Evolutionary conservation across 2,797 vertebrate genomes (phyloP).

Genomic region (Sebastes matsubarae): DNA sequence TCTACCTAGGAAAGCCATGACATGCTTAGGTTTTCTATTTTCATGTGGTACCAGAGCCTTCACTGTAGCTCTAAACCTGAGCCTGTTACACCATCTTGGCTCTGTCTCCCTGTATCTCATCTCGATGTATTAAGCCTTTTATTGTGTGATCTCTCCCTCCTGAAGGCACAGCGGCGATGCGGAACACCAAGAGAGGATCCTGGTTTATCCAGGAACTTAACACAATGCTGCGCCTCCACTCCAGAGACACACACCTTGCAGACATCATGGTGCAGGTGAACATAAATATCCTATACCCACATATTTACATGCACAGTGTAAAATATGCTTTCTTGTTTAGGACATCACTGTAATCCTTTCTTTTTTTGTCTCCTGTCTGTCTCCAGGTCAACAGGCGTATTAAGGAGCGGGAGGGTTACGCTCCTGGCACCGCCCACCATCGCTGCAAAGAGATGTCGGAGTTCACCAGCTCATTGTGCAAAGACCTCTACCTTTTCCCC

Average conservation of each 20-base stretch:
- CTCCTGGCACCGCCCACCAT: slow-evolving; percentile 93
- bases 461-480: slow-evolving; percentile 95
- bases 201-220: slow-evolving; percentile 96
- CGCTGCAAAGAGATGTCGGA: slow-evolving; percentile 99
- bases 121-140: slow-evolving; percentile 20
- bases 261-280: slow-evolving; percentile 95
- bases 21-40: too few species aligned
- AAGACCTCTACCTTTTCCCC: slow-evolving; percentile 93
- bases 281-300: not conserved
- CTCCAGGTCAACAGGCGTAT: slow-evolving; percentile 91
- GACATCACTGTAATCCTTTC: not conserved
- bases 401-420: slow-evolving; percentile 93
- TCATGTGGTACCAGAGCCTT: too few species aligned
- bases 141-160: slow-evolving; percentile 15
- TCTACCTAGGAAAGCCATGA: too few species aligned
- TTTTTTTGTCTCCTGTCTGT: not conserved
- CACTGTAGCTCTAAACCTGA: too few species aligned
- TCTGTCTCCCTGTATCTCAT: not conserved
- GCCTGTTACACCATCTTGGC: not conserved
- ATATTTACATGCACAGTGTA: not conserved
- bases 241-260: slow-evolving; percentile 90
- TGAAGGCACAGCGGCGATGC: slow-evolving; percentile 93
- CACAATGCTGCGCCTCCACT: slow-evolving; percentile 85
- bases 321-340: not conserved
- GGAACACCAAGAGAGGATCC: slow-evolving; percentile 95